Percentiles rank a stretch among this genome's conserved stretches.
phyloP scores from a whole-genome alignment of 2,113 vertebrate genomes.

The Rhadina sibilatrix region DNA sequence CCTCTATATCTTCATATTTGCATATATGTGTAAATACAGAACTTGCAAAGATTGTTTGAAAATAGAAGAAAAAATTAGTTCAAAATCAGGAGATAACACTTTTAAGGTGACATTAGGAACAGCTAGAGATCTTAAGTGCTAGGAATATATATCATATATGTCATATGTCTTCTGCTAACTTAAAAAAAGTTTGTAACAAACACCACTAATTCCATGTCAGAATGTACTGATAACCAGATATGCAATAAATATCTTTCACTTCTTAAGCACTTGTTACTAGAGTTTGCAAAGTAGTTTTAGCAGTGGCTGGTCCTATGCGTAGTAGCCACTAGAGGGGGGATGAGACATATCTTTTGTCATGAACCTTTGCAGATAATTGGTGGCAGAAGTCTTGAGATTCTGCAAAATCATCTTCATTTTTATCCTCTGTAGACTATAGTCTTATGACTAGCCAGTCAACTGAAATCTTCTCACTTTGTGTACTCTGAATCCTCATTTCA shows the following conservation, averaged over 20 bases:
- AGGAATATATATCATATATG: not conserved
- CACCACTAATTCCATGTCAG: not conserved
- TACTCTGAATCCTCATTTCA: not conserved
- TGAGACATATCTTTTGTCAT: not conserved
- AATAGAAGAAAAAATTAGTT: not conserved
- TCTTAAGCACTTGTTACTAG: not conserved
- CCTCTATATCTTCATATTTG: not conserved
- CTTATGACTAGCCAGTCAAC: not conserved
- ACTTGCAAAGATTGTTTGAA: not conserved
- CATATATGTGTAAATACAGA: not conserved
- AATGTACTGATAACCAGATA: not conserved
- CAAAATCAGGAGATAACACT: not conserved
- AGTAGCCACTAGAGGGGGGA: conserved; percentile 55
- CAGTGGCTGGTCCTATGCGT: not conserved
- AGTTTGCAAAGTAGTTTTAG: not conserved
- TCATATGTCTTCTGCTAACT: not conserved
- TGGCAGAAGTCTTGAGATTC: not conserved
- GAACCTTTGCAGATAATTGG: not conserved
- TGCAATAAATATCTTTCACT: not conserved
- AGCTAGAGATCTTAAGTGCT: not conserved
- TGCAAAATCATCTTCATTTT: not conserved
- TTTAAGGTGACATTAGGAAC: not conserved
- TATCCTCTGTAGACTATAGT: not conserved
- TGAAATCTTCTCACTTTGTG: not conserved
- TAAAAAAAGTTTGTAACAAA: not conserved